phyloP scores from a whole-genome alignment of 2,113 vertebrate genomes.

The Podiceps cristatus region DNA sequence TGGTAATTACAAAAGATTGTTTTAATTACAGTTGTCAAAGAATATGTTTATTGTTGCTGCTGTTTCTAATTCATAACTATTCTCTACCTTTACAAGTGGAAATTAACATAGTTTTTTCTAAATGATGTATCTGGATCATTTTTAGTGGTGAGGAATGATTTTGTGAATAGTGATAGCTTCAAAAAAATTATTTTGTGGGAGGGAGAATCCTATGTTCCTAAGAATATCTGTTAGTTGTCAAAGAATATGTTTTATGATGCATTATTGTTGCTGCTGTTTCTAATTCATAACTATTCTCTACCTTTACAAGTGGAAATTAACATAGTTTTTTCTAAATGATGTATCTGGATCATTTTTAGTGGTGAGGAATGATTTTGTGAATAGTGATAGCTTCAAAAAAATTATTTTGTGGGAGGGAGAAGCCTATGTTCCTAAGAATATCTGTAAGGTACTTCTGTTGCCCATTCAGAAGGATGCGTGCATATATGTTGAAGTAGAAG shows the following conservation, averaged over 20 bases:
- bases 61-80: not conserved
- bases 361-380: not conserved
- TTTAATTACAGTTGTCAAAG: slow-evolving; percentile 62
- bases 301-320: slow-evolving; percentile 29
- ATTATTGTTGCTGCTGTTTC: not conserved
- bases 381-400: not conserved
- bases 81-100: slow-evolving; percentile 15
- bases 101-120: not conserved
- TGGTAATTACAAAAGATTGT: slow-evolving; percentile 53
- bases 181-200: not conserved
- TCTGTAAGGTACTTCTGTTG: not conserved
- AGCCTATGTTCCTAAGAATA: not conserved
- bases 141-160: not conserved
- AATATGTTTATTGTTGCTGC: not conserved
- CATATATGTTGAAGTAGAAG: not conserved
- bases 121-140: not conserved
- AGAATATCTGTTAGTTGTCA: not conserved
- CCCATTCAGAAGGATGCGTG: not conserved
- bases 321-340: not conserved
- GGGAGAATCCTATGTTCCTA: not conserved
- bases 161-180: not conserved
- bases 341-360: not conserved
- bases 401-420: not conserved
- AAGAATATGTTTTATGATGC: not conserved
- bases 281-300: not conserved